A percentile compares a stretch with the other conserved stretches of the same genome.
These are phyloP conservation scores for Orthosia gothica DNA, from an alignment of 2,888 invertebrate species.

Conservation along the genomic window DNA sequence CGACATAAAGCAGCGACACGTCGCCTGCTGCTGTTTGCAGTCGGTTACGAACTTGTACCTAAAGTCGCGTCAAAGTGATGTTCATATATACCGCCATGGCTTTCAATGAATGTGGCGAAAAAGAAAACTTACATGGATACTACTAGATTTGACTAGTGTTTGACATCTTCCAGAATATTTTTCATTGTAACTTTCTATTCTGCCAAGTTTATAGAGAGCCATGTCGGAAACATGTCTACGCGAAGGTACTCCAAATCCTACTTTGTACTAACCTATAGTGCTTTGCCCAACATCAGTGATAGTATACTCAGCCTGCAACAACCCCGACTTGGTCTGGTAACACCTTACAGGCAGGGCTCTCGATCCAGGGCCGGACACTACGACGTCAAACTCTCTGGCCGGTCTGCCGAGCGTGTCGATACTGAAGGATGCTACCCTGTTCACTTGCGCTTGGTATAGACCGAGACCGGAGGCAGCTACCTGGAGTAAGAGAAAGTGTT, in stretches of 20 bases:
- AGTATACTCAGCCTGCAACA: constrained; percentile 98
- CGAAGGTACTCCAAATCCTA: not conserved
- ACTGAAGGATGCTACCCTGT: constrained; percentile 96
- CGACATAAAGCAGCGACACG: no score
- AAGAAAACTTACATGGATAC: no score
- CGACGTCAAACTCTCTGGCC: constrained; percentile 97
- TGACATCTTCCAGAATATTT: not conserved
- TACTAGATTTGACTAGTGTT: not conserved
- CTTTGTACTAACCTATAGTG: constrained; percentile 90
- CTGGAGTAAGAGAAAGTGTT: constrained; percentile 65
- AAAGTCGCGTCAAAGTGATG: not conserved
- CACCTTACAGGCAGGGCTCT: constrained; percentile 97
- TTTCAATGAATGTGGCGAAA: no score
- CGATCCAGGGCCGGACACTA: constrained; percentile 95
- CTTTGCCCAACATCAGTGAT: constrained; percentile 94
- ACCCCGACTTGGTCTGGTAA: constrained; percentile 99
- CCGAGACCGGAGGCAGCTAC: constrained; percentile 95
- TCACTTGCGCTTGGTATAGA: constrained; percentile 96
- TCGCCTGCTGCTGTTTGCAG: no score
- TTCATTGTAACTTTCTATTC: not conserved
- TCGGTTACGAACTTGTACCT: no score
- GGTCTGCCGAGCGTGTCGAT: constrained; percentile 97
- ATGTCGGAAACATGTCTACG: not conserved
- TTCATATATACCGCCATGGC: not conserved
- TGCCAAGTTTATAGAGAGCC: not conserved